Percentiles rank a stretch among this genome's conserved stretches.
Evolutionary conservation across 37 sponge, comb jelly and placozoan genomes (phyloP).

Genomic region (Tethya wilhelma): DNA sequence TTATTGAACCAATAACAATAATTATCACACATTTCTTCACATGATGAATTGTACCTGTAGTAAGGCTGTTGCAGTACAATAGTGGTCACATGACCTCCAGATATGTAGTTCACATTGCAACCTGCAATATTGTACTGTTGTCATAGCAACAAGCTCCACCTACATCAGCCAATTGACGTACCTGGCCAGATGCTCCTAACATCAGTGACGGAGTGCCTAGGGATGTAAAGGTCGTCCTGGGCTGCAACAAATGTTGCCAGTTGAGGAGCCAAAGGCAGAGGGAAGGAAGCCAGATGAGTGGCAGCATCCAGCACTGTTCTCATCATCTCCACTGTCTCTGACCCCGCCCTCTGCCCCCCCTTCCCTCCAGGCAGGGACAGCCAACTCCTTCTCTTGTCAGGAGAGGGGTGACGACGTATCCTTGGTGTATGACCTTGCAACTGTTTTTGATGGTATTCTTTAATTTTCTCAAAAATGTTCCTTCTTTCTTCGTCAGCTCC

Average conservation of each 20-base stretch:
- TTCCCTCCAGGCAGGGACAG: neutral
- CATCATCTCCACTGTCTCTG: conserved; percentile 42
- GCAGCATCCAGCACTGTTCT: conserved; percentile 47
- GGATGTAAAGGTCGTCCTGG: conserved; percentile 74
- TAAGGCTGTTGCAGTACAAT: conserved; percentile 34
- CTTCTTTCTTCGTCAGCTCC: conserved; percentile 23
- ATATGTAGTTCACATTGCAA: conserved; percentile 70
- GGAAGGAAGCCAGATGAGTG: conserved; percentile 69
- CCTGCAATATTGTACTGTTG: conserved; percentile 37
- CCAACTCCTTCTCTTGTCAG: no score
- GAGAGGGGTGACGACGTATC: no score
- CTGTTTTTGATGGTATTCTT: neutral
- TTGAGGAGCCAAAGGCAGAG: conserved; percentile 37
- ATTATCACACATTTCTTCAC: no score
- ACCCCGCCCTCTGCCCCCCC: neutral
- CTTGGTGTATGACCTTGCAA: no score
- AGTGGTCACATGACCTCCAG: conserved; percentile 82
- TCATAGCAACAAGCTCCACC: no score
- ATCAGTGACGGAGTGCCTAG: conserved; percentile 43
- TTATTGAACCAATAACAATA: no score
- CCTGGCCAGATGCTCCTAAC: conserved; percentile 78
- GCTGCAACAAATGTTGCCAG: conserved; percentile 63
- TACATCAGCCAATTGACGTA: no score
- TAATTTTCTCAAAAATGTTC: conserved; percentile 4
- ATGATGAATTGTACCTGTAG: no score